Conservation (phyloP, 2,888 invertebrate genomes). For the Bimastos eiseni region DNA sequence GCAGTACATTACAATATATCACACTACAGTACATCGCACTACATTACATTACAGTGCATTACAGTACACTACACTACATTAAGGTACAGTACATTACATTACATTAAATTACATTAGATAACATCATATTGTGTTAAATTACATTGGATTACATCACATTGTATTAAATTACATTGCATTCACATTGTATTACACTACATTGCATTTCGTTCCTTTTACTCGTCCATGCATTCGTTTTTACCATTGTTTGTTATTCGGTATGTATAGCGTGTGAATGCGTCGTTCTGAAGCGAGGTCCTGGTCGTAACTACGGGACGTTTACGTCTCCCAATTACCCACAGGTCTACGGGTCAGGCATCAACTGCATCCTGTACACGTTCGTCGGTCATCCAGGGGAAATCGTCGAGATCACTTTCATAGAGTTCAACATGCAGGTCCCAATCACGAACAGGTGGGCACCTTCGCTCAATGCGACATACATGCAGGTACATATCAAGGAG, state of each 20-base stretch:
- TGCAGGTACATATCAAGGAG: no score
- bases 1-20: no score
- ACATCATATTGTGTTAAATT: no score
- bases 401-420: conserved; percentile 78
- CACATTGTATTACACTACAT: no score
- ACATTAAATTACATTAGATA: no score
- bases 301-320: conserved; percentile 79
- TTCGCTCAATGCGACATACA: no score
- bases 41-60: no score
- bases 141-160: no score
- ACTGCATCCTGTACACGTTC: conserved; percentile 84
- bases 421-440: conserved; percentile 71
- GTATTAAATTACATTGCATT: no score
- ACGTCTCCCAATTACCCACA: conserved; percentile 82
- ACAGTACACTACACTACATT: no score
- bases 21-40: no score
- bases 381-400: conserved; percentile 78
- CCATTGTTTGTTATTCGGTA: neutral
- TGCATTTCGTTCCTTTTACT: neutral
- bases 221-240: neutral
- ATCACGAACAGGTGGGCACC: conserved; percentile 43
- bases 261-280: conserved; percentile 76
- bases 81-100: no score
- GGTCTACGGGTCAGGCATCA: conserved; percentile 74
- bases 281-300: conserved; percentile 75